These are phyloP conservation scores for Heliconius charithonia DNA, from an alignment of 2,888 invertebrate species.

Conservation along the genomic window DNA sequence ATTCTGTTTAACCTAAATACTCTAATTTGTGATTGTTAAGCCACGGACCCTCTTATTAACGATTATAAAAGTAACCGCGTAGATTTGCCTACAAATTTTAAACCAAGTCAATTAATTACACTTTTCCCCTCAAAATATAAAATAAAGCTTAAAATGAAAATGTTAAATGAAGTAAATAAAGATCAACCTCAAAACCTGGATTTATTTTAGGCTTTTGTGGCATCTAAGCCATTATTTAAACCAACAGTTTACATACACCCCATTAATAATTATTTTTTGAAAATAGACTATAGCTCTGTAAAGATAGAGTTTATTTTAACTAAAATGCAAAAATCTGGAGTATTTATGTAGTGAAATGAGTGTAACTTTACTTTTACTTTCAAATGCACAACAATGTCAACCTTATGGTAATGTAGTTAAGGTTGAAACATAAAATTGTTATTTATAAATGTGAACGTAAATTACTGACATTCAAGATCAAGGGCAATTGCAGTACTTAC, in stretches of 20 bases:
- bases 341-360: slow-evolving; percentile 47
- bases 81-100: too few relatives aligned
- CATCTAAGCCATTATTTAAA: slow-evolving; percentile 23
- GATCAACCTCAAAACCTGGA: slow-evolving; percentile 21
- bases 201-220: slow-evolving; percentile 23
- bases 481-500: slow-evolving; percentile 50
- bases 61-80: neutral
- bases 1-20: too few relatives aligned
- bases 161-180: slow-evolving; percentile 1
- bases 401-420: accelerated
- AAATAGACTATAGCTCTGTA: neutral
- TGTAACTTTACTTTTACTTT: slow-evolving; percentile 40
- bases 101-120: neutral
- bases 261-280: neutral
- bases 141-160: neutral
- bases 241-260: slow-evolving; percentile 22
- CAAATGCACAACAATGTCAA: slow-evolving; percentile 13
- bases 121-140: slow-evolving; percentile 3
- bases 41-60: neutral
- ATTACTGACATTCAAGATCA: slow-evolving; percentile 56
- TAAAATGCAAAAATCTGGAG: neutral
- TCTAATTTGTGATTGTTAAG: too few relatives aligned
- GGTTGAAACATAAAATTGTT: slow-evolving; percentile 14
- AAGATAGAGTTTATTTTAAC: neutral
- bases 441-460: slow-evolving; percentile 44